Conservation (phyloP, 2,888 invertebrate species). For the Myopa tessellatipennis region DNA sequence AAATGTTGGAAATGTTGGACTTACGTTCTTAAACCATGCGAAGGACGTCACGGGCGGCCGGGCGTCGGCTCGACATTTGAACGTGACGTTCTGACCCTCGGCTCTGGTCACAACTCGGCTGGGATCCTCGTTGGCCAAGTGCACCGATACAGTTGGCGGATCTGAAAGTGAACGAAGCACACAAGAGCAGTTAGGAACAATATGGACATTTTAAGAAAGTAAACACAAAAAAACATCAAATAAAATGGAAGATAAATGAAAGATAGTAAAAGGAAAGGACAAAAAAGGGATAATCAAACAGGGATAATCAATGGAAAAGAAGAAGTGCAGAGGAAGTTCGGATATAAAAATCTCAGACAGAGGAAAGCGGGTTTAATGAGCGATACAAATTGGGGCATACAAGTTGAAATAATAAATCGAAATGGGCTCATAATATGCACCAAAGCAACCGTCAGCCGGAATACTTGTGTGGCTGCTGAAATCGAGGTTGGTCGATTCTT, state of each 20-base stretch:
- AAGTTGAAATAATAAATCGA: constrained; percentile 63
- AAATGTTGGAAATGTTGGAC: constrained; percentile 57
- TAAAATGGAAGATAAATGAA: neutral
- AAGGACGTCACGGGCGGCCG: constrained; percentile 80
- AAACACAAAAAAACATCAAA: neutral
- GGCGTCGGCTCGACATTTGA: constrained; percentile 83
- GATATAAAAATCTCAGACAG: constrained; percentile 5
- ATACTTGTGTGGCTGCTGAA: too few relatives aligned
- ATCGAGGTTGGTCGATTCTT: too few relatives aligned
- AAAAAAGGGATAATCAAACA: neutral
- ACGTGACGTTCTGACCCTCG: constrained; percentile 82
- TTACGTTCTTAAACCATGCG: constrained; percentile 86
- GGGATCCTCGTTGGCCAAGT: constrained; percentile 75
- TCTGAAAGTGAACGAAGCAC: constrained; percentile 71
- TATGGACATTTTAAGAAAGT: constrained; percentile 15
- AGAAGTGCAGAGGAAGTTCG: neutral
- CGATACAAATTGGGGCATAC: constrained; percentile 61
- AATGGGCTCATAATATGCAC: constrained; percentile 59
- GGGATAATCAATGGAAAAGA: too few relatives aligned
- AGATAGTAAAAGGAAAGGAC: neutral
- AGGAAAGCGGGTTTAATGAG: constrained; percentile 54
- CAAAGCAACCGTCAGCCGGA: neutral
- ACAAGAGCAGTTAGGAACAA: constrained; percentile 19
- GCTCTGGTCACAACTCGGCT: constrained; percentile 71
- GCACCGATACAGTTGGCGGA: constrained; percentile 80